Evolutionary conservation across 2,888 invertebrate species (phyloP).

Genomic region (Cotesia congregata): DNA sequence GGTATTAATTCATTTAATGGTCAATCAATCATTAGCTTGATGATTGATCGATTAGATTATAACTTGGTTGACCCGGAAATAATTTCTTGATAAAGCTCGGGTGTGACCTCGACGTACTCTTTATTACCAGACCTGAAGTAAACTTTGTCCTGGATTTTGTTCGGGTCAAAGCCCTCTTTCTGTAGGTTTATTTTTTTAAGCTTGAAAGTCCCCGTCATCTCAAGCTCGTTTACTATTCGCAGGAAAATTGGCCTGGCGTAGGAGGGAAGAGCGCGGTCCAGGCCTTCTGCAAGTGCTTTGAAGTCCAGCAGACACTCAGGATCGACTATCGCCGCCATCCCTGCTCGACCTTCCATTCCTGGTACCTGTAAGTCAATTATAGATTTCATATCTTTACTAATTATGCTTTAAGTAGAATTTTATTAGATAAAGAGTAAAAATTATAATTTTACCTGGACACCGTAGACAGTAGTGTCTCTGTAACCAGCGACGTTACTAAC

Average conservation of each 20-base stretch:
- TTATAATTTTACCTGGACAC: constrained; percentile 81
- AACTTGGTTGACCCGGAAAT: constrained; percentile 69
- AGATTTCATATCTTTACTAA: not conserved
- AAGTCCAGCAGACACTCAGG: constrained; percentile 70
- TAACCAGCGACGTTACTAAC: constrained; percentile 86
- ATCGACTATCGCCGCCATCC: constrained; percentile 78
- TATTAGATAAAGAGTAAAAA: not conserved
- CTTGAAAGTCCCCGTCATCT: constrained; percentile 79
- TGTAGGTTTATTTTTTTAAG: constrained; percentile 77
- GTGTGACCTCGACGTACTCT: constrained; percentile 78
- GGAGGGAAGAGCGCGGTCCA: constrained; percentile 72
- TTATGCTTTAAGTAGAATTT: not conserved
- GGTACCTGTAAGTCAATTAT: constrained; percentile 63
- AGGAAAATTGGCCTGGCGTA: constrained; percentile 79
- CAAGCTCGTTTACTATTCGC: constrained; percentile 74
- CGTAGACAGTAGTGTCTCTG: constrained; percentile 93
- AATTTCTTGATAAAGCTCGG: constrained; percentile 72
- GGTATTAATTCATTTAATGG: constrained; percentile 34
- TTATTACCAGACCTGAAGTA: constrained; percentile 70
- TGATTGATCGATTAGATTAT: constrained; percentile 50
- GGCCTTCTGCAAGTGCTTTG: constrained; percentile 67
- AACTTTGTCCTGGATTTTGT: constrained; percentile 72
- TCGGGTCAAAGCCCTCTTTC: constrained; percentile 75
- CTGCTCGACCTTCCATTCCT: constrained; percentile 75
- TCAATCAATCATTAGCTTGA: constrained; percentile 18